phyloP scores from a whole-genome alignment of 1,140 invertebrate species.

The Drosophila azteca region DNA sequence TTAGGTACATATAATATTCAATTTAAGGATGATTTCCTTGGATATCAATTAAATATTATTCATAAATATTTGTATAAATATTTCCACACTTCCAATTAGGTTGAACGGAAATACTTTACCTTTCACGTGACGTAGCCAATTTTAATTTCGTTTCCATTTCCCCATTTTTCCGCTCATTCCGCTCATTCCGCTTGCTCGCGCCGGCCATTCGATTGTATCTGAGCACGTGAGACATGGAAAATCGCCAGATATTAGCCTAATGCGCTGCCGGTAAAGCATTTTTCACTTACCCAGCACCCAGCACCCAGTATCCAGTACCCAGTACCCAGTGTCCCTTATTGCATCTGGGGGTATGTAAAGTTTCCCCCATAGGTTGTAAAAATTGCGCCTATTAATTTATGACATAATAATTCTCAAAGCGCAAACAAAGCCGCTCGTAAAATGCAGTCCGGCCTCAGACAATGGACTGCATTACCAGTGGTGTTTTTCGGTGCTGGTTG shows the following conservation, averaged over 20 bases:
- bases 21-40: no score
- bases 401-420: slow-evolving; percentile 81
- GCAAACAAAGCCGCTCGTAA: slow-evolving; percentile 80
- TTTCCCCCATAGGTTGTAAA: slow-evolving; percentile 48
- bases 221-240: slow-evolving; percentile 54
- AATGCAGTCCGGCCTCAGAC: slow-evolving; percentile 60
- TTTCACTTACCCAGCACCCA: slow-evolving; percentile 47
- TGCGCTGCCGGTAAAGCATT: slow-evolving; percentile 63
- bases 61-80: no score
- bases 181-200: background rate
- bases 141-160: slow-evolving; percentile 9
- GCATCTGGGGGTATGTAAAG: slow-evolving; percentile 36
- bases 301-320: no score
- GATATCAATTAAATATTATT: no score
- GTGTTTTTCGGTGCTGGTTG: slow-evolving; percentile 21
- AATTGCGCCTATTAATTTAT: slow-evolving; percentile 81
- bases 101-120: background rate
- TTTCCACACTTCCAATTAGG: no score
- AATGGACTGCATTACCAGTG: slow-evolving; percentile 65
- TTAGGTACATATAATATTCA: no score
- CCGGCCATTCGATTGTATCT: slow-evolving; percentile 38
- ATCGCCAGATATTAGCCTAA: slow-evolving; percentile 61
- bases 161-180: background rate
- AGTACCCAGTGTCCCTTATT: slow-evolving; percentile 49
- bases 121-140: slow-evolving; percentile 1